Evolutionary conservation across 2,888 invertebrate species (phyloP), one percentile per base, ranked within the genome.

Genomic region (Zaprionus bogoriensis): DNA sequence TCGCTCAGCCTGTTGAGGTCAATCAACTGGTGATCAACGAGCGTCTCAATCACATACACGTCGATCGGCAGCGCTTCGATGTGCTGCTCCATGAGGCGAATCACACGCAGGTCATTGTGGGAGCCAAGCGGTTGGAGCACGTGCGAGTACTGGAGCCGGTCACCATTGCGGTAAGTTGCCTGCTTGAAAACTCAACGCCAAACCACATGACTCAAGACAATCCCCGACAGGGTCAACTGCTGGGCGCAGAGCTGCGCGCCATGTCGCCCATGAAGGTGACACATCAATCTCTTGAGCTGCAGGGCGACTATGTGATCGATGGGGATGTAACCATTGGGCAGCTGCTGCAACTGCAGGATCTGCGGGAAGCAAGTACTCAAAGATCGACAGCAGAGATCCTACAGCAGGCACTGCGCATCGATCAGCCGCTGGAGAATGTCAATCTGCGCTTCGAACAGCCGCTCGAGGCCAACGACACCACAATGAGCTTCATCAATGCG

Each of bases 241-340:
- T 89, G 23, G 92, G 92, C 28, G 74, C 87, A 5, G 81, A 89
- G 12, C 71, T 92, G 4, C 89, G 90, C 9, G 82, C 88, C 38
- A 90, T 92, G 67, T 91, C 91, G 62, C 92, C 93, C 2, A 82
- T 92, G 2, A 90, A 89, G 41, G 87, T 90, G 4, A 89, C 93
- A 12, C 83, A 91, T 27, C 88, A 92, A 5, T 78, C 91, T 10
- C 59, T 93, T 2, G 80, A 83, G 3, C 63, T 93, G 3, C 67
- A 83, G 2, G 92, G 92, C 1, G 91, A 90, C 63, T 90, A 86
- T 52, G 81, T 76, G 0, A 91, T 94, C 17, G 88, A 87, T 6
- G 92, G 92, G 1, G 90, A 92, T 63, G 92, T 92, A 0, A 89
- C 87, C 1, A 89, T 94, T 9, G 90, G 91, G 19, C 76, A 91